Percentiles rank a stretch among this genome's conserved stretches.
These are phyloP conservation scores for Teleogryllus occipitalis DNA, from an alignment of 1,140 invertebrate genomes.

Conservation along the genomic window DNA sequence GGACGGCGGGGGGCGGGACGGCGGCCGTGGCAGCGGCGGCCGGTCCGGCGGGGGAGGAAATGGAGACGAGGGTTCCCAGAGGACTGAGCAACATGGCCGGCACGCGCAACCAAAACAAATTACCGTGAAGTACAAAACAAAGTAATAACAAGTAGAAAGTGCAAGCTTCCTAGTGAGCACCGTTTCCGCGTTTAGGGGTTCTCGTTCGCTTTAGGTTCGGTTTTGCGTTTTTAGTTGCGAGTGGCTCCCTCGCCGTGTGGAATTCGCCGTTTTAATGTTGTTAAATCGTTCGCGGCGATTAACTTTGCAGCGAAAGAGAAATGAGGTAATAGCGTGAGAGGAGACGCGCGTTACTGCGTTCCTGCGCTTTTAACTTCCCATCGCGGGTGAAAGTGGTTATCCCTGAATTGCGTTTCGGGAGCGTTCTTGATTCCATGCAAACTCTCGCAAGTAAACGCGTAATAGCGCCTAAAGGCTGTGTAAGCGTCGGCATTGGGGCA, in stretches of 20 bases:
- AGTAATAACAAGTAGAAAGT: conserved; percentile 5
- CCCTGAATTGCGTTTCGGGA: not conserved
- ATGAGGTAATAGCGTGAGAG: not conserved
- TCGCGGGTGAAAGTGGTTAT: not conserved
- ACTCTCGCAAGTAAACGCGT: not conserved
- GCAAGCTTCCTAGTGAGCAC: not conserved
- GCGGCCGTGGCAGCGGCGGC: too few relatives aligned
- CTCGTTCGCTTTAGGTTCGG: not conserved
- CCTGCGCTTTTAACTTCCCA: not conserved
- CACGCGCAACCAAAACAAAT: conserved; percentile 24
- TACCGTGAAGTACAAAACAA: conserved; percentile 13
- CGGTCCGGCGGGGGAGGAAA: too few relatives aligned
- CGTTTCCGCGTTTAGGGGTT: not conserved
- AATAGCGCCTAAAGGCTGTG: not conserved
- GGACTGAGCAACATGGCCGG: conserved; percentile 22
- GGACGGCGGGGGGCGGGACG: too few relatives aligned
- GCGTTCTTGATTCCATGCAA: not conserved
- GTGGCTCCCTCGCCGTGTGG: not conserved
- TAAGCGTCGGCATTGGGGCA: not conserved
- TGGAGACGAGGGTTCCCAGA: conserved; percentile 19
- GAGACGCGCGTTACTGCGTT: not conserved
- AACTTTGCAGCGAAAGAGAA: not conserved
- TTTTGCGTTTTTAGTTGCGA: not conserved
- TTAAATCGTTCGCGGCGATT: not conserved
- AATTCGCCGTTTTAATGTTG: not conserved